Conservation (phyloP, 2,888 invertebrate genomes). For the Melolontha melolontha region DNA sequence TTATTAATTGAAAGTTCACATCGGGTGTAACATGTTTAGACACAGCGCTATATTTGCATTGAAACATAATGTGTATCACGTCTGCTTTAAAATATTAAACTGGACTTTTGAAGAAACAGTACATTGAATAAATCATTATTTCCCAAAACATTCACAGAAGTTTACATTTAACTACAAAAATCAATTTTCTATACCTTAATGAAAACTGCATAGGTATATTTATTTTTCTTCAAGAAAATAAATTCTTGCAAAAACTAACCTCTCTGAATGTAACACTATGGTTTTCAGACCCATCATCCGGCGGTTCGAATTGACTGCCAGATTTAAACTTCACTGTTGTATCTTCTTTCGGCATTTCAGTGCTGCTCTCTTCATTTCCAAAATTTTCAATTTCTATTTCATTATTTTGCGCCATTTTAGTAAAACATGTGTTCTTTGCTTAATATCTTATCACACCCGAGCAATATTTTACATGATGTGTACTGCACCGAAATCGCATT, state of each 20-base stretch:
- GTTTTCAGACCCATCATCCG: background rate
- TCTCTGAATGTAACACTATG: conserved; percentile 11
- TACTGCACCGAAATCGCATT: conserved; percentile 9
- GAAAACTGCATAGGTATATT: too few relatives aligned
- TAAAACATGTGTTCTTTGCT: background rate
- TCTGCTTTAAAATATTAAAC: too few relatives aligned
- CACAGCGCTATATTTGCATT: too few relatives aligned
- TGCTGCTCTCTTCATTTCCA: background rate
- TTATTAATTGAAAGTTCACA: too few relatives aligned
- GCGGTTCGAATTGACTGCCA: conserved; percentile 1
- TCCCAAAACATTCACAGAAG: too few relatives aligned
- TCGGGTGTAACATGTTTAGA: too few relatives aligned
- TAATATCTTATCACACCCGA: background rate
- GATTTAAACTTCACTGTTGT: conserved; percentile 24
- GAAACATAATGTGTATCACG: too few relatives aligned
- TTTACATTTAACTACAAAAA: too few relatives aligned
- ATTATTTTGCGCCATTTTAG: conserved; percentile 13
- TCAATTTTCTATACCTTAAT: too few relatives aligned
- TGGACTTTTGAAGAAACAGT: too few relatives aligned
- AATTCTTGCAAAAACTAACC: conserved; percentile 7
- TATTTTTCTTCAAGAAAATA: background rate
- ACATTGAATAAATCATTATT: too few relatives aligned
- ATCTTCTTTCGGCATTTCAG: conserved; percentile 8
- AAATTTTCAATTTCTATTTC: background rate
- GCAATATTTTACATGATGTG: background rate